Conservation (phyloP, 2,888 invertebrate species). For the Coelopa pilipes region DNA sequence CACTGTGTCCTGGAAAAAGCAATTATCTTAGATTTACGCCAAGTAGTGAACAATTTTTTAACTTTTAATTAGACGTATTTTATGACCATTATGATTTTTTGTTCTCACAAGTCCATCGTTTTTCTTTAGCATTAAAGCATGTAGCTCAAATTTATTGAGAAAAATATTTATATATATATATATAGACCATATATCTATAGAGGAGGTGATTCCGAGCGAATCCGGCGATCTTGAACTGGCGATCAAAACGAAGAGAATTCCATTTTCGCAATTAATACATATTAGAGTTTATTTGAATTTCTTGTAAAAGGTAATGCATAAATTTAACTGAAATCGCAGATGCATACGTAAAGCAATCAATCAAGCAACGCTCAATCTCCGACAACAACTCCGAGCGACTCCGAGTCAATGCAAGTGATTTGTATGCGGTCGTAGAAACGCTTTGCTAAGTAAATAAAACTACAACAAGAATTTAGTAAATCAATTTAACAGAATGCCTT, state of each 20-base stretch:
- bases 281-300: neutral
- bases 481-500: too few relatives aligned
- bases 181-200: neutral
- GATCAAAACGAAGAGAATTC: conserved; percentile 1
- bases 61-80: conserved; percentile 12
- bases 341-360: too few relatives aligned
- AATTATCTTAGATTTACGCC: conserved; percentile 6
- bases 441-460: too few relatives aligned
- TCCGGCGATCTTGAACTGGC: neutral
- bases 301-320: too few relatives aligned
- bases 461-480: too few relatives aligned
- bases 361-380: too few relatives aligned
- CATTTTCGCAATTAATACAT: conserved; percentile 25
- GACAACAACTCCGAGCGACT: too few relatives aligned
- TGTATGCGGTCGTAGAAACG: too few relatives aligned
- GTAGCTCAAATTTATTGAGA: conserved; percentile 12
- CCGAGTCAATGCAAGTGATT: too few relatives aligned
- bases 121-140: neutral
- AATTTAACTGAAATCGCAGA: too few relatives aligned
- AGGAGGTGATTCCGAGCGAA: too few relatives aligned
- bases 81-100: neutral
- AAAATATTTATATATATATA: neutral
- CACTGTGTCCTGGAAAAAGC: neutral
- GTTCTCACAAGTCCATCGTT: neutral
- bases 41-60: conserved; percentile 15